Evolutionary conservation across 1,140 invertebrate genomes (phyloP).

Genomic region (Globodera rostochiensis): DNA sequence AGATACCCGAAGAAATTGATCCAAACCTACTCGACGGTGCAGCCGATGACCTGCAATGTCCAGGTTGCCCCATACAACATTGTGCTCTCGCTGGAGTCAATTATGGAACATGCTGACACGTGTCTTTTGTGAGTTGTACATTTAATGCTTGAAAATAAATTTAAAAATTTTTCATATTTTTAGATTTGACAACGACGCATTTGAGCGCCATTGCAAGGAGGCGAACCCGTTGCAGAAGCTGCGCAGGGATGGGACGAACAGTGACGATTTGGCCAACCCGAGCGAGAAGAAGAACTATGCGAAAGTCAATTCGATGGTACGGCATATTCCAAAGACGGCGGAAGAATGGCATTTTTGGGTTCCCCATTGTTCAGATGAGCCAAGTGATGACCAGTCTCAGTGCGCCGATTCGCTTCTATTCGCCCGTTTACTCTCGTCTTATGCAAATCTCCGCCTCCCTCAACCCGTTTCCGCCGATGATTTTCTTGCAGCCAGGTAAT

Average conservation of each 20-base stretch:
- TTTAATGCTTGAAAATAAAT: not conserved
- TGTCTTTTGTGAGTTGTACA: slow-evolving; percentile 76
- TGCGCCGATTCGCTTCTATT: slow-evolving; percentile 87
- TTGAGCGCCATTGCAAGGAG: slow-evolving; percentile 78
- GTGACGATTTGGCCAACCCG: slow-evolving; percentile 67
- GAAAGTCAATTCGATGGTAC: slow-evolving; percentile 93
- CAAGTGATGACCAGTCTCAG: slow-evolving; percentile 77
- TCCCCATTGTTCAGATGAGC: slow-evolving; percentile 69
- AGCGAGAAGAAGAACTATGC: slow-evolving; percentile 92
- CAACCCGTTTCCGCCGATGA: slow-evolving; percentile 91
- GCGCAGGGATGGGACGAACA: slow-evolving; percentile 15
- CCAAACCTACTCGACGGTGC: slow-evolving; percentile 98
- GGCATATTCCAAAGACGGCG: not conserved
- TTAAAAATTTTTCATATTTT: not conserved
- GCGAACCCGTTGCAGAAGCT: slow-evolving; percentile 70
- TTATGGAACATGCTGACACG: slow-evolving; percentile 93
- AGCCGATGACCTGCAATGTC: slow-evolving; percentile 75
- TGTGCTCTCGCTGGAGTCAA: slow-evolving; percentile 85
- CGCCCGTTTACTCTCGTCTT: slow-evolving; percentile 98
- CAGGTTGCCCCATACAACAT: slow-evolving; percentile 99
- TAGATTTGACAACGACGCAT: slow-evolving; percentile 85
- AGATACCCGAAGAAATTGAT: slow-evolving; percentile 94
- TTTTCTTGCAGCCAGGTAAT: slow-evolving; percentile 93
- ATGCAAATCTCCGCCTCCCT: slow-evolving; percentile 91
- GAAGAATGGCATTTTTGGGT: not conserved